Evolutionary conservation across 2,888 invertebrate genomes (phyloP).

Genomic region (Formica aserva): DNA sequence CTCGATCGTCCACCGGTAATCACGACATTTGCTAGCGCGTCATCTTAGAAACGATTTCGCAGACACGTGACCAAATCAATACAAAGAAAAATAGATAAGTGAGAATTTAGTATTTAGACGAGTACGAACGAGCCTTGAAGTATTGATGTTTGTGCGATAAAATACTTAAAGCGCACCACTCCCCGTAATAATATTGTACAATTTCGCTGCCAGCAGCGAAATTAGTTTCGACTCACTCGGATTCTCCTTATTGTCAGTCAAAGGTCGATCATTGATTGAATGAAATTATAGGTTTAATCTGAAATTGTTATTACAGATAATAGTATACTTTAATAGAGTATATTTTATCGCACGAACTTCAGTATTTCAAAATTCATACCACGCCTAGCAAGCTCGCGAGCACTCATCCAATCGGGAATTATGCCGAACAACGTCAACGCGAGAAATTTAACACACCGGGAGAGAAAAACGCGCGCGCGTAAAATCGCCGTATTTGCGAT

Average conservation of each 20-base stretch:
- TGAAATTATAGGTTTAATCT: neutral
- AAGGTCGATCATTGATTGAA: neutral
- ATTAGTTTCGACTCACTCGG: neutral
- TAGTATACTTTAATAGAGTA: neutral
- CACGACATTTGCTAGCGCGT: neutral
- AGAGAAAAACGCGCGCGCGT: neutral
- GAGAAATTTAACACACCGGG: neutral
- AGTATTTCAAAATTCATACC: neutral
- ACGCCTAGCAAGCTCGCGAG: neutral
- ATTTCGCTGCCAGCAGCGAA: neutral
- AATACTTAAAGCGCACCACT: neutral
- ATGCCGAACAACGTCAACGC: neutral
- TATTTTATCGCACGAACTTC: neutral
- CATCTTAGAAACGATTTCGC: neutral
- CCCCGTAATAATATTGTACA: neutral
- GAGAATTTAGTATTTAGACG: neutral
- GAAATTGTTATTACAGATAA: neutral
- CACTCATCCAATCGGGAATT: neutral
- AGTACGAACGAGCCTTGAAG: neutral
- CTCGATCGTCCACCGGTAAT: slow-evolving; percentile 18
- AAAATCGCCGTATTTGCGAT: neutral
- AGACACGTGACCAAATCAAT: neutral
- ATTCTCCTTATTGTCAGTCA: neutral
- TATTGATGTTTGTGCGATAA: slow-evolving; percentile 4
- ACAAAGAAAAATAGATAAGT: neutral